Evolutionary conservation across 2,797 vertebrate genomes (phyloP).

Genomic region (Amblyraja radiata): DNA sequence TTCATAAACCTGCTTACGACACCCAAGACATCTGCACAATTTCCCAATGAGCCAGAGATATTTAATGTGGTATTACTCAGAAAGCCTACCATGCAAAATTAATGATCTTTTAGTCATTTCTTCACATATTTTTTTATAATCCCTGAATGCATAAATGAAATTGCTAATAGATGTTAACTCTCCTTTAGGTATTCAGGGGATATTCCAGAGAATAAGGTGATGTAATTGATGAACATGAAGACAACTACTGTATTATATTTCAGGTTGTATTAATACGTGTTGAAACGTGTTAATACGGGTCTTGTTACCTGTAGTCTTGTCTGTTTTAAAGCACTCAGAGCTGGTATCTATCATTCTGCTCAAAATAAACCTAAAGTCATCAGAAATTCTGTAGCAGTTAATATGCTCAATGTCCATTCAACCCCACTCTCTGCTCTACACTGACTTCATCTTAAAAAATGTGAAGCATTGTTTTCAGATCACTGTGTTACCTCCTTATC

Average conservation of each 20-base stretch:
- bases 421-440: too few species aligned
- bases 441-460: too few species aligned
- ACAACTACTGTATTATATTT: neutral
- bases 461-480: too few species aligned
- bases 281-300: neutral
- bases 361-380: too few species aligned
- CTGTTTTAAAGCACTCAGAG: too few species aligned
- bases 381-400: too few species aligned
- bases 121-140: neutral
- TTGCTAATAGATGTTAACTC: neutral
- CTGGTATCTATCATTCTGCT: too few species aligned
- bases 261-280: too few species aligned
- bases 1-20: neutral
- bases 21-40: too few species aligned
- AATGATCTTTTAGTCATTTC: slow-evolving; percentile 15
- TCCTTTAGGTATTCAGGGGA: neutral
- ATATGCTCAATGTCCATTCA: too few species aligned
- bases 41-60: neutral
- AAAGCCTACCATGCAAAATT: neutral
- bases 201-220: neutral
- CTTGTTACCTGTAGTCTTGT: too few species aligned
- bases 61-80: neutral
- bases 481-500: too few species aligned
- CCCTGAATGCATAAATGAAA: neutral
- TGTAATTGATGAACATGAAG: neutral